These are phyloP conservation scores for Tinea trinotella DNA, from an alignment of 2,888 invertebrate species.

Conservation along the genomic window DNA sequence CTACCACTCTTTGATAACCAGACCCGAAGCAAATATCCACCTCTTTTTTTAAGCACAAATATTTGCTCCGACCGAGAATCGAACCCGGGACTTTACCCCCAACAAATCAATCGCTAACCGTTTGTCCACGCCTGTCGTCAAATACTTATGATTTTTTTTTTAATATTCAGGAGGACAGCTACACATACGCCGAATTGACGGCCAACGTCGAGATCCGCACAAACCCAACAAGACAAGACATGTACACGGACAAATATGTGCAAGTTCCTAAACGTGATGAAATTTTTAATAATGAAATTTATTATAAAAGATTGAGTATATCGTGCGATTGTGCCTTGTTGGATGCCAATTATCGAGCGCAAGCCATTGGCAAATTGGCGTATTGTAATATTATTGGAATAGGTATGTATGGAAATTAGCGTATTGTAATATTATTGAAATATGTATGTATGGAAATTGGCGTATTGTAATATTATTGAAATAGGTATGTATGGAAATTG, in stretches of 20 bases:
- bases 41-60: too few species aligned
- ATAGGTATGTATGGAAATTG: too few species aligned
- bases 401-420: too few species aligned
- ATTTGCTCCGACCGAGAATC: too few species aligned
- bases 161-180: slow-evolving; percentile 42
- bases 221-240: slow-evolving; percentile 32
- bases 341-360: slow-evolving; percentile 74
- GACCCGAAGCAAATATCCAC: too few species aligned
- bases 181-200: slow-evolving; percentile 43
- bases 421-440: neutral
- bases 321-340: slow-evolving; percentile 74
- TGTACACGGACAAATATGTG: slow-evolving; percentile 45
- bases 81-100: too few species aligned
- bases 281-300: slow-evolving; percentile 55
- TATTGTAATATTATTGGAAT: slow-evolving; percentile 78
- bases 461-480: too few species aligned
- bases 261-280: slow-evolving; percentile 25
- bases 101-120: too few species aligned
- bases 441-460: too few species aligned
- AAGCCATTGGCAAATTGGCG: slow-evolving; percentile 57
- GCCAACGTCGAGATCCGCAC: slow-evolving; percentile 38
- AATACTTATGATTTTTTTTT: neutral
- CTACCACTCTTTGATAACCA: too few species aligned
- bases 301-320: slow-evolving; percentile 65
- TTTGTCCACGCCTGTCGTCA: too few species aligned